Conservation (phyloP, 1,140 invertebrate genomes). For the Alviniconcha marisindica region DNA sequence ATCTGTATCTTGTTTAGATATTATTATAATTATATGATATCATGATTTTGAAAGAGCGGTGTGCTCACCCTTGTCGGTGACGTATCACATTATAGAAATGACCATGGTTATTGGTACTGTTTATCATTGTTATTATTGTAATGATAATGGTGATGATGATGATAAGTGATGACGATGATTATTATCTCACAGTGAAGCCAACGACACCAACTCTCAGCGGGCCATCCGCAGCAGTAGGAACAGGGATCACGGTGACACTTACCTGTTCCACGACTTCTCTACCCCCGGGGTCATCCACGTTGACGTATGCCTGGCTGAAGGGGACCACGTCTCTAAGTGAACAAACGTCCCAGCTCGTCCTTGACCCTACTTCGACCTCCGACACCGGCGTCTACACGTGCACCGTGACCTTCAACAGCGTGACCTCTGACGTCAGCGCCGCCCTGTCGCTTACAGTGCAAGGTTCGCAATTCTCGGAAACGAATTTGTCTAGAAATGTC, state of each 20-base stretch:
- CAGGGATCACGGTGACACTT: not conserved
- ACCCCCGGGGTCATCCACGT: not conserved
- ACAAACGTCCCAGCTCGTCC: not conserved
- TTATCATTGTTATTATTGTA: too few species aligned
- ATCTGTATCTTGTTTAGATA: too few species aligned
- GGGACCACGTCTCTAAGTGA: not conserved
- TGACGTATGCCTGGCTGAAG: not conserved
- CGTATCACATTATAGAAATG: too few species aligned
- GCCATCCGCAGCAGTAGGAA: not conserved
- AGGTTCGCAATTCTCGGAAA: too few species aligned
- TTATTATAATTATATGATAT: too few species aligned
- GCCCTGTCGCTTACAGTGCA: not conserved
- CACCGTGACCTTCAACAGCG: not conserved
- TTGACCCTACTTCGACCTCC: not conserved
- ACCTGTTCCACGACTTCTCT: not conserved
- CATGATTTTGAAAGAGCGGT: too few species aligned
- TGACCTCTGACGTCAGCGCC: not conserved
- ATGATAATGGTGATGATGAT: too few species aligned
- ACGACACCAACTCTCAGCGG: not conserved
- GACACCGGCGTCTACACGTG: not conserved
- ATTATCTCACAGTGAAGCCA: not conserved
- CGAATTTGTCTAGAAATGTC: too few species aligned
- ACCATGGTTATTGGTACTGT: too few species aligned
- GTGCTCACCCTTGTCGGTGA: too few species aligned
- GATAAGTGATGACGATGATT: too few species aligned